Conservation (phyloP, 2,888 invertebrate genomes). For the Drosophila koepferae region DNA sequence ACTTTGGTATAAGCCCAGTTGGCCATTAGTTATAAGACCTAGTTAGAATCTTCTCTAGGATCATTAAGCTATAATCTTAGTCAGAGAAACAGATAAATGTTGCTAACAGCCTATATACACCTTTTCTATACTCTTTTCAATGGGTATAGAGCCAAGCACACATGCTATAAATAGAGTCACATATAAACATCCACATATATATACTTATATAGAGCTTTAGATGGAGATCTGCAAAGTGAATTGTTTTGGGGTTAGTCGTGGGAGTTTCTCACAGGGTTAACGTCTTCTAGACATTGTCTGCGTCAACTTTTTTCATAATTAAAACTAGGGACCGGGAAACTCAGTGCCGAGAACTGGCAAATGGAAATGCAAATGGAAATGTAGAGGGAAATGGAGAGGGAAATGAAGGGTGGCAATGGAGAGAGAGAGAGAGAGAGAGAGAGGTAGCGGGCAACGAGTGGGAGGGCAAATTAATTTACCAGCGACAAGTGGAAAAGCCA, state of each 20-base stretch:
- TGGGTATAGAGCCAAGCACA: conserved; percentile 28
- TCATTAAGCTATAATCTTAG: not conserved
- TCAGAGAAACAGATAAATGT: not conserved
- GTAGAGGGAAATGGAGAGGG: not conserved
- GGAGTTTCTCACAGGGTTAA: conserved; percentile 76
- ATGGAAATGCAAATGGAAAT: conserved; percentile 23
- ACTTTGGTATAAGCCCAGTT: too few relatives aligned
- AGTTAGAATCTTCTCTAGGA: not conserved
- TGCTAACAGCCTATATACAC: not conserved
- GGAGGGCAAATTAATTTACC: conserved; percentile 60
- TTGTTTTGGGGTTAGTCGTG: conserved; percentile 50
- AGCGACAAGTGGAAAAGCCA: conserved; percentile 61
- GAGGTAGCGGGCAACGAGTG: conserved; percentile 8
- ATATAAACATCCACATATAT: not conserved
- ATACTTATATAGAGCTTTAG: conserved; percentile 1
- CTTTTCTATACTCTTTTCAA: not conserved
- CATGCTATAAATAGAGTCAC: conserved; percentile 4
- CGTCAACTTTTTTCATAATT: conserved; percentile 63
- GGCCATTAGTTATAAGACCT: too few relatives aligned
- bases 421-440: not conserved
- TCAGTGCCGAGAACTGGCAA: conserved; percentile 5
- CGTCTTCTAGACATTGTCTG: conserved; percentile 44
- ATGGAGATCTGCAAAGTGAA: conserved; percentile 42
- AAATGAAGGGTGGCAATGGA: too few relatives aligned
- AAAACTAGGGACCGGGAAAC: conserved; percentile 39